Base-by-base conservation (phyloP, 2,113 vertebrate genomes). In the Perognathus longimembris region DNA sequence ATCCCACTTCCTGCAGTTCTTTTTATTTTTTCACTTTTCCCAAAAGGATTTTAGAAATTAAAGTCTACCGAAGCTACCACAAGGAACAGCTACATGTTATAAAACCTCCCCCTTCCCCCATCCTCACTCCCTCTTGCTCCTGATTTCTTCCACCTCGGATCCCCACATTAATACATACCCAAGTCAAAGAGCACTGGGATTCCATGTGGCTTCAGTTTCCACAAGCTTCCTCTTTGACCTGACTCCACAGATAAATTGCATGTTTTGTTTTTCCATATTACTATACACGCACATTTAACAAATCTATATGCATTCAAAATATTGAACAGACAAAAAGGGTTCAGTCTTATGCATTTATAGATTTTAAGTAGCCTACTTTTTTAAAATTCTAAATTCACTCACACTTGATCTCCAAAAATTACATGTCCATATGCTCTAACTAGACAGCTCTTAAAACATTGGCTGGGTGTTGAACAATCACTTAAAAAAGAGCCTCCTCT, bases 371-470 rank as follows among this genome's bases (percentile, higher is more conserved):
- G 85, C 38, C 81, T 93, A 94, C 91, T 96, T 92, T 93, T 94
- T 97, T 91, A n/a, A n/a, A n/a, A n/a, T 80, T 57, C 71, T 95
- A 92, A 85, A 86, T 81, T 94, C 94, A 95, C 94, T 97, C 94
- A 94, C 92, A 89, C 84, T 96, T 92, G 89, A 93, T 91, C 93
- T 96, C 96, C 94, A 93, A 95, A 97, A 84, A 91, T 96, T 92
- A 94, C n/a, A 88, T 88, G 90, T 97, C 96, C 89, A 67, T 97
- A 94, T 28, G 5, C 85, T 95, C 93, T 91, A 90, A 93, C 88
- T 97, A 97, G 77, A 96, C 91, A 86, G 57, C 83, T 97, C 91
- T 97, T 97, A 95, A 97, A 97, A 94, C 95, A 92, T 94, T 95
- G 96, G 85, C 83, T 96, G 97, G 85, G 77, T 94, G 64, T 94